These are phyloP conservation scores for Entosphenus tridentatus DNA, from an alignment of 2,113 vertebrate species.

Conservation along the genomic window DNA sequence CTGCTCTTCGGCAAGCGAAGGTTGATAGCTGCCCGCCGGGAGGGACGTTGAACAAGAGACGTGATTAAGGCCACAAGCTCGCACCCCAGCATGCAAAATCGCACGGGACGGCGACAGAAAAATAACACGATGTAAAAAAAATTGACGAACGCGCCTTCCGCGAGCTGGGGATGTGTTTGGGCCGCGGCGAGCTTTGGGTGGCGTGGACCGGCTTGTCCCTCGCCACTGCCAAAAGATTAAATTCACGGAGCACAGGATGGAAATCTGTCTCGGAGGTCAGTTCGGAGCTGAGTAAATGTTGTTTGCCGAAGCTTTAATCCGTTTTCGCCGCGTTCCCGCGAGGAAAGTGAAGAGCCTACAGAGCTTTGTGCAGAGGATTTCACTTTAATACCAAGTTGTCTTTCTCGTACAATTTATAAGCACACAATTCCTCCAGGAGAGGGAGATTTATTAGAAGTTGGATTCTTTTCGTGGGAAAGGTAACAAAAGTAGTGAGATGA, in stretches of 20 bases:
- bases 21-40: too few species aligned
- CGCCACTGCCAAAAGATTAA: background rate
- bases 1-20: too few species aligned
- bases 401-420: slow-evolving; percentile 3
- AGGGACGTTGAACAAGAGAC: too few species aligned
- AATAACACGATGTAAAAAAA: too few species aligned
- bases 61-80: too few species aligned
- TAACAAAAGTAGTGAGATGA: too few species aligned
- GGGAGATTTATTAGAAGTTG: slow-evolving; percentile 3
- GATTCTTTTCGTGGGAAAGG: background rate
- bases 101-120: too few species aligned
- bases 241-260: slow-evolving; percentile 2
- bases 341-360: slow-evolving; percentile 1
- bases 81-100: too few species aligned
- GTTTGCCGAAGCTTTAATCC: slow-evolving; percentile 3
- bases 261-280: slow-evolving; percentile 6
- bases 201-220: too few species aligned
- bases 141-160: too few species aligned
- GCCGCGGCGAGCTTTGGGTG: too few species aligned
- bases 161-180: too few species aligned
- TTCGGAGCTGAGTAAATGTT: slow-evolving; percentile 3
- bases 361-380: slow-evolving; percentile 4
- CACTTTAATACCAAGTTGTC: slow-evolving; percentile 5
- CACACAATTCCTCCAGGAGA: slow-evolving; percentile 4
- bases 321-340: slow-evolving; percentile 1